Evolutionary conservation across 2,113 vertebrate genomes (phyloP).

Genomic region (Lagopus muta): DNA sequence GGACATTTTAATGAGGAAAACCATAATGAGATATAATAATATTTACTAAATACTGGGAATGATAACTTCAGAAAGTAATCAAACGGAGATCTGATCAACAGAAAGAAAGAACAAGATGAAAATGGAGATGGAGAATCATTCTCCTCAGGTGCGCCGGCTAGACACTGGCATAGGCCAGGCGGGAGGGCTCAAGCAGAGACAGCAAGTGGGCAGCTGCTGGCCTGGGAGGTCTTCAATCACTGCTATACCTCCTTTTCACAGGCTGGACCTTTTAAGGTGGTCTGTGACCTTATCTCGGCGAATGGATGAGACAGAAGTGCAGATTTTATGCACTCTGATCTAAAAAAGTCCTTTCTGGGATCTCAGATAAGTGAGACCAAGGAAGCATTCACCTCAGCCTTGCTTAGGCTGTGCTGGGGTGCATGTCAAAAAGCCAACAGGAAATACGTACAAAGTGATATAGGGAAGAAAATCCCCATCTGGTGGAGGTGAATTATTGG

Average conservation of each 20-base stretch:
- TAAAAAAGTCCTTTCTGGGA: neutral
- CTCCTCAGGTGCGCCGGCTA: neutral
- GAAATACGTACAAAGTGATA: neutral
- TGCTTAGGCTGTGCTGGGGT: neutral
- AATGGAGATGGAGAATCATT: neutral
- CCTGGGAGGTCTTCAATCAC: neutral
- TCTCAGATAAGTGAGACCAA: neutral
- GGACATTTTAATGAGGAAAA: conserved; percentile 3
- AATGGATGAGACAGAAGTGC: neutral
- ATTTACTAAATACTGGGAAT: neutral
- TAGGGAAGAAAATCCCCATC: neutral
- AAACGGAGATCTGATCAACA: neutral
- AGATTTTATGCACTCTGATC: neutral
- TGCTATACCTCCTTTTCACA: neutral
- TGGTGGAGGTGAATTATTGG: neutral
- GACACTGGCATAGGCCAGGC: neutral
- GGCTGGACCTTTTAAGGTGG: neutral
- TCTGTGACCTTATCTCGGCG: neutral
- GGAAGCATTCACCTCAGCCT: neutral
- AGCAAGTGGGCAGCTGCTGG: neutral
- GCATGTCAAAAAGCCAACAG: neutral
- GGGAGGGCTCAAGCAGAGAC: neutral
- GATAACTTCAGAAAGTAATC: neutral
- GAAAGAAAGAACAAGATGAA: neutral
- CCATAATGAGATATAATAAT: neutral